Evolutionary conservation across 2,888 invertebrate species (phyloP), one percentile per base, ranked within the genome.

Genomic region (Lissocephala sabroskyi): DNA sequence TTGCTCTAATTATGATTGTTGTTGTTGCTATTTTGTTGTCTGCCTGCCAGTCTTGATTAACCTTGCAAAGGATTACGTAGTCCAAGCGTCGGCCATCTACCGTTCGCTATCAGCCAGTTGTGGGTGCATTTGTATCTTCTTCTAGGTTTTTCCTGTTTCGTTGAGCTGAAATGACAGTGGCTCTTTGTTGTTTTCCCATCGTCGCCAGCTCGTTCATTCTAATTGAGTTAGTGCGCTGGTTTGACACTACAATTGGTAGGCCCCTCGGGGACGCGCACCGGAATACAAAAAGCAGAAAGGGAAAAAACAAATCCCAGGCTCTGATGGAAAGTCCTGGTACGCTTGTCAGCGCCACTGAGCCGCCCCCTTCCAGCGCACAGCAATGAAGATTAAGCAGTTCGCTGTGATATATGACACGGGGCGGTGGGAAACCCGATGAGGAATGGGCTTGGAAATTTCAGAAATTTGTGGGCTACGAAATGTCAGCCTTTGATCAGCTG

Each of bases 311-410:
- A 7, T 23, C 3, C 3, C 23, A 23, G 7, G 23, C n/a, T n/a
- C n/a, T n/a, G n/a, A n/a, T n/a, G n/a, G n/a, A n/a, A n/a, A 23
- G 7, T 23, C 23, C 23, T 23, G 3, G 23, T 7, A 3, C 23
- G 23, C 3, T 23, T 23, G 23, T 23, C 23, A 23, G 23, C 23
- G 7, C n/a, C 23, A 23, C 4, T 23, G 23, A 23, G 4, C n/a
- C n/a, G n/a, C n/a, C n/a, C n/a, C n/a, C n/a, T n/a, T n/a, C n/a
- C n/a, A 30, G 13, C 13, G 35, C 9, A 19, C n/a, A n/a, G 36
- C 54, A 67, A 68, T 65, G 63, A 67, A 67, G 71, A 68, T 67
- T 57, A 65, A 59, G 65, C 56, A 18, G 14, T 33, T 67, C 42
- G 58, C 52, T 23, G 3, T 23, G 23, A 23, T 23, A 23, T 23